Evolutionary conservation across 2,888 invertebrate species (phyloP), one percentile per base, ranked within the genome.

Genomic region (Athalia circularis): DNA sequence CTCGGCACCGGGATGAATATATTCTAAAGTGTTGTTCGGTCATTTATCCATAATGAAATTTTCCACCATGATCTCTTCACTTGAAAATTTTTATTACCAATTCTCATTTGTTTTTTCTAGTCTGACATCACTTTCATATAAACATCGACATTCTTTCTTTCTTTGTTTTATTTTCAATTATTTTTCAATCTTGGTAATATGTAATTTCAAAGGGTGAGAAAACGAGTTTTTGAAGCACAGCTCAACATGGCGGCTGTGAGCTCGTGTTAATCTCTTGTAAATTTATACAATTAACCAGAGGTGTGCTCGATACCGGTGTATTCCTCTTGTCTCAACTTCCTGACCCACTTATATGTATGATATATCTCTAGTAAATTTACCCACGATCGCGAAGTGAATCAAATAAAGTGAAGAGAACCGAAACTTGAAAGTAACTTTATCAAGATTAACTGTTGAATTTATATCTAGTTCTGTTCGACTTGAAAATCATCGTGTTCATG

Each of bases 201-300:
- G 8, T 7, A 9, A 9, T 52, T 52, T 2, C 7, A 52, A 11
- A 52, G 52, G 11, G 7, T 52, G 52, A 52, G 52, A 52, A 29
- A 29, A 29, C 29, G 29, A 29, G 29, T 29, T 29, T 29, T 29
- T 29, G 29, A 29, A 29, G 29, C 29, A 29, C 29, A 29, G 29
- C 29, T 29, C 29, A 29, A 29, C 29, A 29, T 29, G 29, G 29
- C 29, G 29, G 29, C 29, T 2, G 29, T 29, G 72, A 15, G 59
- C 29, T 47, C 50, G 76, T 82, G 83, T 83, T 87, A 88, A 88
- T 87, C 86, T 85, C 84, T 88, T 87, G 87, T 87, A 87, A 87
- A 87, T 87, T 87, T 88, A 88, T 87, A 87, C 87, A 87, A 88
- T 88, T 88, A 88, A 87, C 85, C 83, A 77, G 79, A 79, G 80